Evolutionary conservation across 2,888 invertebrate species (phyloP).

Genomic region (Chorisops tibialis): DNA sequence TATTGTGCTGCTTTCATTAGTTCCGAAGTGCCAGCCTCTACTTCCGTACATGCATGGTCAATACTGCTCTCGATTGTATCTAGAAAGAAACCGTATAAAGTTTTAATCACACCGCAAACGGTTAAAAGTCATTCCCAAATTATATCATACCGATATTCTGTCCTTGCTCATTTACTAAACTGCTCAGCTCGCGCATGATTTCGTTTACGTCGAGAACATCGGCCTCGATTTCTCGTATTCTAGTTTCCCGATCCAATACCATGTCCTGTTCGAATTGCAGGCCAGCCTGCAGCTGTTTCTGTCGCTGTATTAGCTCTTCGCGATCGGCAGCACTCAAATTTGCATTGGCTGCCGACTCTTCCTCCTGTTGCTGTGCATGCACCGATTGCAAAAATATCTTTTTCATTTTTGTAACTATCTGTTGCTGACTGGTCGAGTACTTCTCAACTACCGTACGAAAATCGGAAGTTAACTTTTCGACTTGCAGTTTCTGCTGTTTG

Average conservation of each 20-base stretch:
- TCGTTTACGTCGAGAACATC: constrained; percentile 79
- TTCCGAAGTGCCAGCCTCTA: constrained; percentile 76
- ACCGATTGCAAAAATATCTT: constrained; percentile 41
- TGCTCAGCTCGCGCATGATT: constrained; percentile 74
- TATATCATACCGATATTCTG: constrained; percentile 67
- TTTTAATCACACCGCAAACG: not conserved
- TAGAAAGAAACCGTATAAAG: constrained; percentile 48
- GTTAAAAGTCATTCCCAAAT: constrained; percentile 1
- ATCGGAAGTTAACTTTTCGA: constrained; percentile 77
- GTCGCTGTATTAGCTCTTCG: constrained; percentile 51
- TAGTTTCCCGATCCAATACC: constrained; percentile 73
- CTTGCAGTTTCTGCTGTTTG: constrained; percentile 77
- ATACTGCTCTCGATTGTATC: constrained; percentile 81
- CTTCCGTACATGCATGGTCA: constrained; percentile 68
- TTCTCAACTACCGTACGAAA: constrained; percentile 75
- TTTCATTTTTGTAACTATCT: constrained; percentile 68
- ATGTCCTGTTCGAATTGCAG: constrained; percentile 77
- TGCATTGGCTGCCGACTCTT: constrained; percentile 49
- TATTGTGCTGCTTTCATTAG: constrained; percentile 77
- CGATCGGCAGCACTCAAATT: constrained; percentile 41
- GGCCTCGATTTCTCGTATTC: constrained; percentile 75
- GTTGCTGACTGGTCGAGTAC: constrained; percentile 76
- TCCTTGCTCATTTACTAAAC: constrained; percentile 68
- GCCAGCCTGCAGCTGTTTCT: constrained; percentile 41
- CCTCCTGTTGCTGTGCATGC: constrained; percentile 36